Conservation (phyloP, 1,140 invertebrate species). For the Chelonus insularis region DNA sequence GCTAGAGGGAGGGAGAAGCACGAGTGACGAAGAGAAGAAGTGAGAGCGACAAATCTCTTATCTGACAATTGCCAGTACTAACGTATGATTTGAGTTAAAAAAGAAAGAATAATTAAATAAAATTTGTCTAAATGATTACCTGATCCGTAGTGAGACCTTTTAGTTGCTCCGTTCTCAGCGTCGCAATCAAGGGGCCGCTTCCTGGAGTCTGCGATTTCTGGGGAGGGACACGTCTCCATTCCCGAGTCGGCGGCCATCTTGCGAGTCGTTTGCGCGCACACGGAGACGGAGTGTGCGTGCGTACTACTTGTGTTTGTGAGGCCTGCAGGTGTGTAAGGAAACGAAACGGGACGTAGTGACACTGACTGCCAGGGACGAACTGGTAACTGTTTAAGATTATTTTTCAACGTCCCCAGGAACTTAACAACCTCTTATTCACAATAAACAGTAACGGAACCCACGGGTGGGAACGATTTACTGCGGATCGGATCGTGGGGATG, state of each 20-base stretch:
- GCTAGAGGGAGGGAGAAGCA: neutral
- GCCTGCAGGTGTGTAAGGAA: neutral
- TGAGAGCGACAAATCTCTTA: neutral
- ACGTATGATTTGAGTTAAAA: neutral
- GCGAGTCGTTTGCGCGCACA: slow-evolving; percentile 54
- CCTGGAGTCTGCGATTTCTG: slow-evolving; percentile 79
- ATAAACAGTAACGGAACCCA: neutral
- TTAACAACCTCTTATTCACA: neutral
- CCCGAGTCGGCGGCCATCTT: slow-evolving; percentile 80
- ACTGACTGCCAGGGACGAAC: slow-evolving; percentile 28
- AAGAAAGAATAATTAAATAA: slow-evolving; percentile 9
- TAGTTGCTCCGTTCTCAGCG: slow-evolving; percentile 82
- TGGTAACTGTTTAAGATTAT: slow-evolving; percentile 9
- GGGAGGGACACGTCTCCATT: slow-evolving; percentile 81
- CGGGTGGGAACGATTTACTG: neutral
- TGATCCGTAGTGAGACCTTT: slow-evolving; percentile 86
- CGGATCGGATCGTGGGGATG: neutral
- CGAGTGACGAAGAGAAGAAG: neutral
- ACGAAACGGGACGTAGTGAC: slow-evolving; percentile 23
- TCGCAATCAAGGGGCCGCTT: slow-evolving; percentile 86
- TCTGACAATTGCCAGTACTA: neutral
- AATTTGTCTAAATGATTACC: slow-evolving; percentile 62
- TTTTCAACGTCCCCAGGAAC: neutral
- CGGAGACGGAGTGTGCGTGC: slow-evolving; percentile 3
- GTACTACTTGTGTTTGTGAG: neutral